Percentiles rank a stretch among this genome's conserved stretches.
Conservation (phyloP, 2,888 invertebrate genomes). For the Drosophila limbata region DNA sequence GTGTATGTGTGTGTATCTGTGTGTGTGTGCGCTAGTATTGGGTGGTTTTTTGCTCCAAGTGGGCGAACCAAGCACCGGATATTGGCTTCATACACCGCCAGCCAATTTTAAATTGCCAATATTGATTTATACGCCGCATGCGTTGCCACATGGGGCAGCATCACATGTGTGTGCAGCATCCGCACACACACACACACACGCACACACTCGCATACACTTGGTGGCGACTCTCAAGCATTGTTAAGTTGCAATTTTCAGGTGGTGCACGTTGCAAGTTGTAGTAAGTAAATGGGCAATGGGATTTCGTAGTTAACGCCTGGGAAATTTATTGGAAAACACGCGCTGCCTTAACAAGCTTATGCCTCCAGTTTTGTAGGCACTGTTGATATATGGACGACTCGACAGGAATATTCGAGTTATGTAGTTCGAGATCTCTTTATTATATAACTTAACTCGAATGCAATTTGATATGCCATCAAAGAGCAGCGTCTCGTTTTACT, state of each 20-base stretch:
- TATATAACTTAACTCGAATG: slow-evolving; percentile 58
- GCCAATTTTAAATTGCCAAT: slow-evolving; percentile 81
- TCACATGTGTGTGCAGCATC: slow-evolving; percentile 6
- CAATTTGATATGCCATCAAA: slow-evolving; percentile 54
- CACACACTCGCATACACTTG: slow-evolving; percentile 27
- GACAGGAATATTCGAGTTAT: slow-evolving; percentile 13
- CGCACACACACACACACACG: not conserved
- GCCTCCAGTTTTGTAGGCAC: slow-evolving; percentile 31
- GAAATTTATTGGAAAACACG: slow-evolving; percentile 70
- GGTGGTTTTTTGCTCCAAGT: slow-evolving; percentile 28
- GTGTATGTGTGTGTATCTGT: not conserved
- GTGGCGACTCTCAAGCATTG: slow-evolving; percentile 70
- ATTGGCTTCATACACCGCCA: slow-evolving; percentile 80
- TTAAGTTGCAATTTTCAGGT: slow-evolving; percentile 79
- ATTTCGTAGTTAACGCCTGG: slow-evolving; percentile 72
- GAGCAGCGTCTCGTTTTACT: slow-evolving; percentile 11
- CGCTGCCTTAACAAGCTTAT: slow-evolving; percentile 57
- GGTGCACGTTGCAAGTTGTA: slow-evolving; percentile 40
- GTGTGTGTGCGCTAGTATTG: not conserved
- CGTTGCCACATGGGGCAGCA: slow-evolving; percentile 74
- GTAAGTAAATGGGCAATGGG: slow-evolving; percentile 75
- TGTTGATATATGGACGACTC: slow-evolving; percentile 11
- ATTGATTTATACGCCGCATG: slow-evolving; percentile 76
- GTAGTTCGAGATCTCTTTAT: slow-evolving; percentile 28
- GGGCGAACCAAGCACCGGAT: slow-evolving; percentile 65